A percentile compares a stretch with the other conserved stretches of the same genome.
Evolutionary conservation across 2,113 vertebrate species (phyloP).

Genomic region (Heloderma charlesbogerti): DNA sequence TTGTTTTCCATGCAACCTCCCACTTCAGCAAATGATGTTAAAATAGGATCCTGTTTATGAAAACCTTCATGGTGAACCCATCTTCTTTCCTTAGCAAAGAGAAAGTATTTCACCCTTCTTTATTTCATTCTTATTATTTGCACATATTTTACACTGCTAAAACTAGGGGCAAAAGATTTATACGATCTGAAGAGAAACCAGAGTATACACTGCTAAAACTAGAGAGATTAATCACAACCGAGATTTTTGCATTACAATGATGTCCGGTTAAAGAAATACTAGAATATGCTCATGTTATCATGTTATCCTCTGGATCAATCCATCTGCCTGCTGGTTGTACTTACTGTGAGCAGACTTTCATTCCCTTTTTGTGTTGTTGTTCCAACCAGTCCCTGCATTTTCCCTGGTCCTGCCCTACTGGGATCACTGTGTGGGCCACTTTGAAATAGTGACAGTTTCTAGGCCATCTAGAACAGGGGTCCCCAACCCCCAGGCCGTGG

Average conservation of each 20-base stretch:
- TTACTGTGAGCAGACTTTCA: not conserved
- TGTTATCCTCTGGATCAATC: not conserved
- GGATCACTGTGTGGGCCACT: not conserved
- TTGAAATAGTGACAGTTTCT: not conserved
- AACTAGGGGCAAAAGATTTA: no score
- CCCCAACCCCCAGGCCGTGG: no score
- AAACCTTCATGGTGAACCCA: constrained; percentile 40
- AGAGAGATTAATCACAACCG: not conserved
- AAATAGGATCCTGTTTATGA: constrained; percentile 55
- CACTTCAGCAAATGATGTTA: constrained; percentile 20
- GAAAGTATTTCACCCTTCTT: constrained; percentile 24
- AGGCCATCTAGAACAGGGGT: not conserved
- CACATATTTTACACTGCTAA: constrained; percentile 16
- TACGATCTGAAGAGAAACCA: no score
- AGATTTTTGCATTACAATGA: no score
- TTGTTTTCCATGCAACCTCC: constrained; percentile 41
- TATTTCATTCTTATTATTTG: constrained; percentile 48
- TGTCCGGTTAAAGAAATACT: no score
- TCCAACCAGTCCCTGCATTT: not conserved
- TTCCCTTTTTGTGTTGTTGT: not conserved
- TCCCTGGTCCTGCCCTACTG: not conserved
- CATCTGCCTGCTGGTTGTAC: not conserved
- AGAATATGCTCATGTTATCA: not conserved
- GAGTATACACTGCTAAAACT: not conserved
- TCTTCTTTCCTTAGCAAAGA: constrained; percentile 45